These are phyloP conservation scores for Anser brachyrhynchus DNA, from an alignment of 2,113 vertebrate genomes.

Conservation along the genomic window DNA sequence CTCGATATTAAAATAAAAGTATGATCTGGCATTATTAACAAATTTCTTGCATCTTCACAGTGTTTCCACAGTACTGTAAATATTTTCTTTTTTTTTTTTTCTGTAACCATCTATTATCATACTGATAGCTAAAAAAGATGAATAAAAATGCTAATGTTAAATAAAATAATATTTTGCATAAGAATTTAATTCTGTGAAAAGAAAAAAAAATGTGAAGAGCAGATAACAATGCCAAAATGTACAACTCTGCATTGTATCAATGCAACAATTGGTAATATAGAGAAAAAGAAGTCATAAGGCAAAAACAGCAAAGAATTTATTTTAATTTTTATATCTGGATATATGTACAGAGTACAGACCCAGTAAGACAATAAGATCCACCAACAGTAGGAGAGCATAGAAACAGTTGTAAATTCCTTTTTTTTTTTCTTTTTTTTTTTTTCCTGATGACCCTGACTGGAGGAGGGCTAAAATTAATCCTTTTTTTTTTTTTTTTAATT, in stretches of 20 bases:
- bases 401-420: neutral
- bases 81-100: neutral
- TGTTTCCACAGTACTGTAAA: neutral
- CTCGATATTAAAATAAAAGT: neutral
- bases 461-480: neutral
- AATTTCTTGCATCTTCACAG: neutral
- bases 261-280: neutral
- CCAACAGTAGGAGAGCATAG: neutral
- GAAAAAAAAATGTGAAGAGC: neutral
- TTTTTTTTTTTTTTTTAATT: neutral
- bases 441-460: neutral
- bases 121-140: neutral
- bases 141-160: neutral
- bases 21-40: neutral
- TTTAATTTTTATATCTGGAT: neutral
- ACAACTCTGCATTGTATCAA: neutral
- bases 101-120: neutral
- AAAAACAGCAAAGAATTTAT: neutral
- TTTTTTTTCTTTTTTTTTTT: neutral
- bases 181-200: neutral
- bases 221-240: neutral
- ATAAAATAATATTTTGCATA: constrained; percentile 7
- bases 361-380: neutral
- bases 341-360: neutral
- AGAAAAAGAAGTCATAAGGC: neutral